Evolutionary conservation across 2,888 invertebrate species (phyloP).

Genomic region (Ectropis crepuscularia): DNA sequence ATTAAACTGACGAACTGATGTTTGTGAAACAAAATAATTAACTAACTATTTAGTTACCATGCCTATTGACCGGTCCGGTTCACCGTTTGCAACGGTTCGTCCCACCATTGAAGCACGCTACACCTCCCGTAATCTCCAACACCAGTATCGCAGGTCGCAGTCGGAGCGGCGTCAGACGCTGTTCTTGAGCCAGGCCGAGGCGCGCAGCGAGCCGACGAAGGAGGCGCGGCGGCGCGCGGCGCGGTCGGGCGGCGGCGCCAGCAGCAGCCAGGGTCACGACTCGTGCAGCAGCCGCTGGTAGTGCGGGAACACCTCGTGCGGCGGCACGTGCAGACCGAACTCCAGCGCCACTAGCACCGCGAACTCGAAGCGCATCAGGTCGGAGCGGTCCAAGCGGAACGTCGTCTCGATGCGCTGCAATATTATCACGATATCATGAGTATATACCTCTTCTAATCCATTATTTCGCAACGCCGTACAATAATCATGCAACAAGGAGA

Average conservation of each 20-base stretch:
- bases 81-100: no score
- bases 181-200: constrained; percentile 57
- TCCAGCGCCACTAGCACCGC: constrained; percentile 97
- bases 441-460: no score
- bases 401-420: constrained; percentile 94
- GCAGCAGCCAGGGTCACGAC: constrained; percentile 88
- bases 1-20: no score
- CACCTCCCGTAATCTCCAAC: no score
- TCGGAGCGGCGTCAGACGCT: constrained; percentile 13
- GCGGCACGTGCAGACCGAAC: constrained; percentile 96
- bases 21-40: no score
- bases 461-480: no score
- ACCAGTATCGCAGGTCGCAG: no score
- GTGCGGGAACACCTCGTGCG: constrained; percentile 96
- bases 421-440: no score
- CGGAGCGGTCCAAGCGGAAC: constrained; percentile 95
- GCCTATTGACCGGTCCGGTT: no score
- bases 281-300: constrained; percentile 97
- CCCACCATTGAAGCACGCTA: no score
- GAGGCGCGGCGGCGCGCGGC: constrained; percentile 62
- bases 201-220: constrained; percentile 67
- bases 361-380: constrained; percentile 96
- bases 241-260: constrained; percentile 59
- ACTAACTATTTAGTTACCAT: no score
- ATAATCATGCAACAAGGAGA: no score